phyloP scores from a whole-genome alignment of 2,113 vertebrate genomes.

The Lipotes vexillifer region DNA sequence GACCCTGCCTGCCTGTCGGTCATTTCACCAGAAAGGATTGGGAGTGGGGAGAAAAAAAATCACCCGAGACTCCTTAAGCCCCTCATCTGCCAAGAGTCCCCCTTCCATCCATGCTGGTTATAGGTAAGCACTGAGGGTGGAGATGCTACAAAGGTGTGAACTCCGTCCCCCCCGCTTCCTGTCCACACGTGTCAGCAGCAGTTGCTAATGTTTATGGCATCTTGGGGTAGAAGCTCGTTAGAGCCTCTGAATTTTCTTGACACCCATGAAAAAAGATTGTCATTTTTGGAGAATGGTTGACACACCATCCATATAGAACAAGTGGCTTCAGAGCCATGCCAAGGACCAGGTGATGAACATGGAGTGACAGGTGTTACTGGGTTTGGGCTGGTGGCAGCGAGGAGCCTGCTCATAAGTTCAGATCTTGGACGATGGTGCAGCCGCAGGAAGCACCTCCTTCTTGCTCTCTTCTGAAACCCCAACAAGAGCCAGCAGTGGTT shows the following conservation, averaged over 20 bases:
- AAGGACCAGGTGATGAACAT: neutral
- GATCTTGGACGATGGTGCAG: neutral
- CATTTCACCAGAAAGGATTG: neutral
- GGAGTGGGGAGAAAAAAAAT: neutral
- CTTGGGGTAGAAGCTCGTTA: neutral
- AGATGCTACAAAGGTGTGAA: too few species aligned
- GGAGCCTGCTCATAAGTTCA: neutral
- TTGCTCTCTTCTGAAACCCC: too few species aligned
- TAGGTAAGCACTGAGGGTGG: neutral
- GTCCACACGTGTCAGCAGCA: neutral
- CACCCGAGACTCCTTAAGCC: neutral
- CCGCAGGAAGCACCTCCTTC: too few species aligned
- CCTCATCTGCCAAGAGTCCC: neutral
- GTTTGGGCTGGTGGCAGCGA: neutral
- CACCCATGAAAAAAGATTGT: neutral
- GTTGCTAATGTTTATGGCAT: neutral
- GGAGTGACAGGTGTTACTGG: neutral
- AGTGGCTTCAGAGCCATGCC: neutral
- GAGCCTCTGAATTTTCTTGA: neutral
- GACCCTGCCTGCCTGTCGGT: neutral
- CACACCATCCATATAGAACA: neutral
- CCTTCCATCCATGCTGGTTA: neutral
- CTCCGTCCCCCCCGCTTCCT: neutral
- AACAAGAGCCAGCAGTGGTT: rapidly evolving
- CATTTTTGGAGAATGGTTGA: neutral